phyloP scores from a whole-genome alignment of 2,888 invertebrate genomes.

The Hyles lineata region DNA sequence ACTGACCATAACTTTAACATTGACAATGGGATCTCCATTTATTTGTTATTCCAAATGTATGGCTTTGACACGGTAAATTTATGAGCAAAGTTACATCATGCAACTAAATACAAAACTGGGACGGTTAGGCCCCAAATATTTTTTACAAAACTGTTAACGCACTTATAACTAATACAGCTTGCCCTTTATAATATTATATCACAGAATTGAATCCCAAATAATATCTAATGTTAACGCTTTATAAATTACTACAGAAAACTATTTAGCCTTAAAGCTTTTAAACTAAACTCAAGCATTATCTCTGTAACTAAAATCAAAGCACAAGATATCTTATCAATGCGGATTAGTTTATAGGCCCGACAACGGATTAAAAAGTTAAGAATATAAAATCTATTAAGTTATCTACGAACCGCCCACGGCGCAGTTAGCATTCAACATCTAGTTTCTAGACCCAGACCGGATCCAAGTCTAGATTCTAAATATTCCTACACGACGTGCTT shows the following conservation, averaged over 20 bases:
- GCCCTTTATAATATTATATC: too few relatives aligned
- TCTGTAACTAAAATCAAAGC: neutral
- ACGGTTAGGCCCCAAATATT: too few relatives aligned
- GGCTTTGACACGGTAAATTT: too few relatives aligned
- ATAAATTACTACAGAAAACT: neutral
- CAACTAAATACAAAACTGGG: too few relatives aligned
- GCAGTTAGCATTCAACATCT: constrained; percentile 9
- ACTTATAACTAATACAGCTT: too few relatives aligned
- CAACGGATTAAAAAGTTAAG: neutral
- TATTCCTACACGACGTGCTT: constrained; percentile 10
- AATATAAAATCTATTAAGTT: constrained; percentile 18
- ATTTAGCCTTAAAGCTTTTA: neutral
- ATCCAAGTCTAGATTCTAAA: constrained; percentile 4
- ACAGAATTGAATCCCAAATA: too few relatives aligned
- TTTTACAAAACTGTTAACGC: too few relatives aligned
- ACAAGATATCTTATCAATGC: neutral
- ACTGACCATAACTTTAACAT: too few relatives aligned
- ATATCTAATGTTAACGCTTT: too few relatives aligned
- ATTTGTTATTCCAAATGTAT: too few relatives aligned
- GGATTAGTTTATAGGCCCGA: neutral
- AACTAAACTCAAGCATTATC: neutral
- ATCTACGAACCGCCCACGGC: constrained; percentile 5
- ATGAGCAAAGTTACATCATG: too few relatives aligned
- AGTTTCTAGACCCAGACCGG: neutral
- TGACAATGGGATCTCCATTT: too few relatives aligned